Evolutionary conservation across 37 sponge, comb jelly and placozoan genomes (phyloP).

Genomic region (Haliclona indistincta): DNA sequence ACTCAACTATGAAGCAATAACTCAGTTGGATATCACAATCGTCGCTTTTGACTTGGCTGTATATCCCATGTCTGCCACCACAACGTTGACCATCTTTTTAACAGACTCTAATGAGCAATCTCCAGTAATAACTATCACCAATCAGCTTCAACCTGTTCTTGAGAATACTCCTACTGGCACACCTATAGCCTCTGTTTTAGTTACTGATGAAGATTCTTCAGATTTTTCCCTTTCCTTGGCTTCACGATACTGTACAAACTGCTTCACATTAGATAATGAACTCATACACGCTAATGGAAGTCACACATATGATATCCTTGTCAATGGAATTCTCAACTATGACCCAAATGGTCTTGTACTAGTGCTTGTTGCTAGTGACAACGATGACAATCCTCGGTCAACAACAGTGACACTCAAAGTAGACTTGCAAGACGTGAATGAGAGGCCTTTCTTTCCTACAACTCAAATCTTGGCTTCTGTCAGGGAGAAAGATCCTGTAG

Average conservation of each 20-base stretch:
- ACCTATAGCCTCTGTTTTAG: slow-evolving; percentile 31
- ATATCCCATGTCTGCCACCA: slow-evolving; percentile 8
- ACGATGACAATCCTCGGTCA: slow-evolving; percentile 23
- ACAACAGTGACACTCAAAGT: slow-evolving; percentile 12
- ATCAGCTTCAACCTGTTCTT: slow-evolving; percentile 1
- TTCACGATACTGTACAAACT: neutral
- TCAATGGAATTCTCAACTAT: slow-evolving; percentile 38
- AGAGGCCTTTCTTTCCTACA: slow-evolving; percentile 30
- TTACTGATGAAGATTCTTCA: slow-evolving; percentile 31
- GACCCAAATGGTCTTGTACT: slow-evolving; percentile 45
- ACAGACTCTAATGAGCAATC: slow-evolving; percentile 37
- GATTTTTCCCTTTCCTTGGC: neutral
- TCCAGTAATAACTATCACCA: slow-evolving; percentile 44
- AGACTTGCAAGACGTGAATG: slow-evolving; percentile 29
- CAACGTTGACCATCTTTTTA: slow-evolving; percentile 43
- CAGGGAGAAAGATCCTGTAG: slow-evolving; percentile 44
- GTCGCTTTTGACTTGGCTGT: slow-evolving; percentile 35
- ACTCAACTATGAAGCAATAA: neutral
- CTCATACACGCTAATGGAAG: neutral
- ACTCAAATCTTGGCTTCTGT: slow-evolving; percentile 3
- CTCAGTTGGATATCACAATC: slow-evolving; percentile 6
- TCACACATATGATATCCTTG: neutral
- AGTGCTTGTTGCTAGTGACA: slow-evolving; percentile 47
- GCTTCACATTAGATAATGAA: slow-evolving; percentile 8
- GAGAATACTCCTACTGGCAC: slow-evolving; percentile 36